A percentile compares a stretch with the other conserved stretches of the same genome.
Conservation (phyloP, 2,797 vertebrate species). For the Pseudochirops corinnae region DNA sequence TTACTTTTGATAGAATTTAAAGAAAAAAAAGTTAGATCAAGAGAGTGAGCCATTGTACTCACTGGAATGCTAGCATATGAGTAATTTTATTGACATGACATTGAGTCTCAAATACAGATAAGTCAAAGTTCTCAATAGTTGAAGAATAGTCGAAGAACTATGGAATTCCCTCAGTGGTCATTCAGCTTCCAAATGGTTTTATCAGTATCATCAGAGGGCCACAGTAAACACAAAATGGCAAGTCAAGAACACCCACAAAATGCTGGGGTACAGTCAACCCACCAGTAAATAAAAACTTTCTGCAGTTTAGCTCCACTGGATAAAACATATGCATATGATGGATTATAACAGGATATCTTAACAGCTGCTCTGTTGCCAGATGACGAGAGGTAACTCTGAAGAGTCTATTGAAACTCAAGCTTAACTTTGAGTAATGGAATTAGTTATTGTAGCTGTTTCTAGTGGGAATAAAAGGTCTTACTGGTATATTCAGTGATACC, state of each 20-base stretch:
- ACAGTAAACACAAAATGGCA: background rate
- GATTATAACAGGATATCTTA: slow-evolving; percentile 45
- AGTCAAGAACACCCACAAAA: background rate
- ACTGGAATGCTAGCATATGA: background rate
- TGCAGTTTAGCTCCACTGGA: slow-evolving; percentile 33
- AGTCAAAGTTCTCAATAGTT: background rate
- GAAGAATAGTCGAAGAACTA: background rate
- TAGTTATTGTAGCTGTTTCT: background rate
- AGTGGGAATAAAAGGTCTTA: slow-evolving; percentile 45
- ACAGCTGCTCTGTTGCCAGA: slow-evolving; percentile 40
- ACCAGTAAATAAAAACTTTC: slow-evolving; percentile 22
- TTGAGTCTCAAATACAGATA: background rate
- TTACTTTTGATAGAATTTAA: background rate
- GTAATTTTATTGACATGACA: background rate
- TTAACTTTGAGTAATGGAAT: background rate
- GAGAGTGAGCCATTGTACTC: background rate
- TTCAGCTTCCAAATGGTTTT: slow-evolving; percentile 6
- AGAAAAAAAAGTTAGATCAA: background rate
- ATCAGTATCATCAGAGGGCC: slow-evolving; percentile 13
- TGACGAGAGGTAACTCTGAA: slow-evolving; percentile 3
- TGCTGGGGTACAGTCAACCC: slow-evolving; percentile 22
- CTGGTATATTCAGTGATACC: slow-evolving; percentile 37
- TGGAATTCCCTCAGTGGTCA: background rate
- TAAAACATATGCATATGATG: slow-evolving; percentile 45
- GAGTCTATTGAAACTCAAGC: background rate